phyloP scores from a whole-genome alignment of 2,888 invertebrate genomes.

The Stenodema calcarata region DNA sequence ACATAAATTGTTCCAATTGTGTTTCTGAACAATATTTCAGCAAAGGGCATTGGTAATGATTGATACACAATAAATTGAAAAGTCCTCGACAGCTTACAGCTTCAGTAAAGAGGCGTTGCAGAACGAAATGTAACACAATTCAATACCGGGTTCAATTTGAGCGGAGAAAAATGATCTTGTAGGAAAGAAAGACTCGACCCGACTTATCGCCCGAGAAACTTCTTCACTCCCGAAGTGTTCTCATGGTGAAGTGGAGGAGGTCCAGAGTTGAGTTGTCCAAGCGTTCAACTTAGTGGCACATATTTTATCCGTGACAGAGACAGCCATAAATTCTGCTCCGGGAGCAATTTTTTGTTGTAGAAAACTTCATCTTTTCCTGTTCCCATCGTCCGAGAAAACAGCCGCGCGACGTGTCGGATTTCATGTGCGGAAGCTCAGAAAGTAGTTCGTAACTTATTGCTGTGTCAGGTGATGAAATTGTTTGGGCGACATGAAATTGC shows the following conservation, averaged over 20 bases:
- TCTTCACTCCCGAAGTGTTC: background rate
- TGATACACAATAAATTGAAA: too few species aligned
- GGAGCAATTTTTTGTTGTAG: background rate
- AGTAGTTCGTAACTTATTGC: too few species aligned
- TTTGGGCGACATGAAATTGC: too few species aligned
- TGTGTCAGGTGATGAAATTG: too few species aligned
- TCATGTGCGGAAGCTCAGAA: too few species aligned
- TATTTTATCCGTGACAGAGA: constrained; percentile 17
- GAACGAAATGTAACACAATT: background rate
- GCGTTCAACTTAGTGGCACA: constrained; percentile 27
- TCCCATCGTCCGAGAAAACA: background rate
- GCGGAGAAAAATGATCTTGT: background rate
- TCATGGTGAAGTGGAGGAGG: background rate
- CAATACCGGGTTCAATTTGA: background rate
- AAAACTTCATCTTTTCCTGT: constrained; percentile 2
- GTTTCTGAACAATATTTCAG: too few species aligned
- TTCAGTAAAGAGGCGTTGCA: too few species aligned
- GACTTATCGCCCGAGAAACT: constrained; percentile 4
- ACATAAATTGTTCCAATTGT: too few species aligned
- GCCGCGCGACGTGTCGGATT: background rate
- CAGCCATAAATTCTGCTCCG: constrained; percentile 23
- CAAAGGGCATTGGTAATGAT: too few species aligned
- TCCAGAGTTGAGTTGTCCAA: constrained; percentile 21
- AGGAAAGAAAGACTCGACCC: background rate
- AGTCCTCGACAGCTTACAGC: too few species aligned